Evolutionary conservation across 2,113 vertebrate genomes (phyloP).

Genomic region (Saccopteryx leptura): DNA sequence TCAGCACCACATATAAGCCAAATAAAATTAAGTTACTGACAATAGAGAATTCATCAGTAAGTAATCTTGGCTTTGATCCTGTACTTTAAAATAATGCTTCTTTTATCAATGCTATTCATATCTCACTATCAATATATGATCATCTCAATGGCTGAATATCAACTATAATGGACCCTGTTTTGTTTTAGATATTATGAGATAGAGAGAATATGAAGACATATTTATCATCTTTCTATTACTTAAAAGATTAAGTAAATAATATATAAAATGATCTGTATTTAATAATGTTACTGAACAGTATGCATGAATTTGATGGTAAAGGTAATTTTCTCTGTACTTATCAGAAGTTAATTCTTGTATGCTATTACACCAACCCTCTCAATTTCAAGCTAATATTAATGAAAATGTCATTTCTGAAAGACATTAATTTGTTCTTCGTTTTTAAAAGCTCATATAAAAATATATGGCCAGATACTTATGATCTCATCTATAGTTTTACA

Average conservation of each 20-base stretch:
- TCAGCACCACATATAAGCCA: constrained; percentile 27
- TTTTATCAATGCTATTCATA: constrained; percentile 53
- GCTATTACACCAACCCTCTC: constrained; percentile 53
- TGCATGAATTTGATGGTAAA: constrained; percentile 34
- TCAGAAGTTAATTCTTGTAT: constrained; percentile 63
- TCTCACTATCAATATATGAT: constrained; percentile 59
- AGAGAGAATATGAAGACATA: constrained; percentile 40
- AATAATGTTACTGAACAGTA: constrained; percentile 37
- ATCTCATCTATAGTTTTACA: constrained; percentile 68
- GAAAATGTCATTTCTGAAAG: constrained; percentile 71
- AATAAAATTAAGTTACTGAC: constrained; percentile 64
- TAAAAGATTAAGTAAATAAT: constrained; percentile 67
- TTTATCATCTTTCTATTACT: constrained; percentile 48
- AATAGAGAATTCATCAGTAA: constrained; percentile 43
- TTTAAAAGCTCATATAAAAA: constrained; percentile 82
- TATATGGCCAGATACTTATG: constrained; percentile 70
- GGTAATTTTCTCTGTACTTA: constrained; percentile 63
- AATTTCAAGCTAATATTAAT: constrained; percentile 72
- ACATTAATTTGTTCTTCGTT: constrained; percentile 71
- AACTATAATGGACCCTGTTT: background rate
- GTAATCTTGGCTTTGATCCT: constrained; percentile 58
- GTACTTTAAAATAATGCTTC: constrained; percentile 62
- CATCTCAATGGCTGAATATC: constrained; percentile 7
- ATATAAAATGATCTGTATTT: constrained; percentile 52
- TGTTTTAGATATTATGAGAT: constrained; percentile 53